Percentiles rank a stretch among this genome's conserved stretches.
Evolutionary conservation across 2,888 invertebrate species (phyloP).

Genomic region (Epicampocera succincta): DNA sequence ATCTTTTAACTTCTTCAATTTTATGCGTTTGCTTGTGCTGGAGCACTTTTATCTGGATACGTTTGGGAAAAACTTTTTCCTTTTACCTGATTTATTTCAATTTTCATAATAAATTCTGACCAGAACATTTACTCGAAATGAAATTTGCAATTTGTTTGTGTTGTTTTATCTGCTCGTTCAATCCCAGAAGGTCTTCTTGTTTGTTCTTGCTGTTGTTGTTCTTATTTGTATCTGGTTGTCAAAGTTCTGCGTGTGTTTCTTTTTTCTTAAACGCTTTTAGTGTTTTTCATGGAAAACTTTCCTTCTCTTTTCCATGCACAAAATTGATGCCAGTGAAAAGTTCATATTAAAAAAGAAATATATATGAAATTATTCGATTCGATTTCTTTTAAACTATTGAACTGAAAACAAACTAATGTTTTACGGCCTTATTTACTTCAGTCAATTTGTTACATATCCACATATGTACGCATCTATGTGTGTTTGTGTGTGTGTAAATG

Average conservation of each 20-base stretch:
- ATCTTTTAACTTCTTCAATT: neutral
- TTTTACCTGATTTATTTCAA: constrained; percentile 67
- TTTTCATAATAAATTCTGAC: constrained; percentile 69
- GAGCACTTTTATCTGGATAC: constrained; percentile 39
- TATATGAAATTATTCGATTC: constrained; percentile 19
- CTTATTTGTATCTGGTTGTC: constrained; percentile 35
- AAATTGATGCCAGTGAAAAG: constrained; percentile 1
- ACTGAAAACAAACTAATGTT: neutral
- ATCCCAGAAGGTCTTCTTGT: constrained; percentile 50
- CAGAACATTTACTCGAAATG: constrained; percentile 59
- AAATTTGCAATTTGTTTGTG: constrained; percentile 60
- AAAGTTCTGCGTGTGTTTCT: constrained; percentile 33
- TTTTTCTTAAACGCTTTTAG: constrained; percentile 18
- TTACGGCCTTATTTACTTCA: too few species aligned
- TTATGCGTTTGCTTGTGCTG: neutral
- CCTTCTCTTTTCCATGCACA: constrained; percentile 21
- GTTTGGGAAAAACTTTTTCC: constrained; percentile 31
- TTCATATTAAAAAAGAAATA: too few species aligned
- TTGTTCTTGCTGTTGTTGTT: too few species aligned
- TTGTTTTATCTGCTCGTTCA: constrained; percentile 24
- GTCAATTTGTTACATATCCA: too few species aligned
- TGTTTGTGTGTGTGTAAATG: too few species aligned
- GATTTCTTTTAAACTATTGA: constrained; percentile 29
- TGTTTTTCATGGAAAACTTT: constrained; percentile 31
- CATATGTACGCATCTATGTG: too few species aligned